phyloP scores from a whole-genome alignment of 2,797 vertebrate genomes.

The Acanthornis magna region DNA sequence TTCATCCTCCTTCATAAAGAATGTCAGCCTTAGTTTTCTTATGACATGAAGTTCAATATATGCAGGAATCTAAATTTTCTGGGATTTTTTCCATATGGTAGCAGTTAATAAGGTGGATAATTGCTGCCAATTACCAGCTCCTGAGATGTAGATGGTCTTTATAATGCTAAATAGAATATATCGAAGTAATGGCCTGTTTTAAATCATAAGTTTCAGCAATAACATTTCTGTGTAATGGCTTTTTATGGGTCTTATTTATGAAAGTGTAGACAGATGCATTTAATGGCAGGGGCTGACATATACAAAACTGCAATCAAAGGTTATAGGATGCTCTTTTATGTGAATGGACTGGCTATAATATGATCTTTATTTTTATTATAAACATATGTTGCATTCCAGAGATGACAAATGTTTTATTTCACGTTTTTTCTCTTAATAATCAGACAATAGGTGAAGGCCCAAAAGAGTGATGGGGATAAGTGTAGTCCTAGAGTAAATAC shows the following conservation, averaged over 20 bases:
- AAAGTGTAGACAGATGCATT: background rate
- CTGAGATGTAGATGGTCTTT: background rate
- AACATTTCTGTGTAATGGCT: background rate
- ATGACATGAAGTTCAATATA: background rate
- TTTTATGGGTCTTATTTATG: background rate
- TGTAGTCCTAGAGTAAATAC: background rate
- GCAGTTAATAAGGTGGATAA: background rate
- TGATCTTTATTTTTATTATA: background rate
- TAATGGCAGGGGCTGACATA: background rate
- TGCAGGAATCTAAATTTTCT: background rate
- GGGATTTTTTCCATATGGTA: accelerated
- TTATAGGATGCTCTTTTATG: background rate
- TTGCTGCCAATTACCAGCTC: background rate
- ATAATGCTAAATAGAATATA: background rate
- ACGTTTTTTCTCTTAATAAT: background rate
- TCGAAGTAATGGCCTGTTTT: background rate
- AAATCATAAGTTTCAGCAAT: background rate
- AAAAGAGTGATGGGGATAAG: background rate
- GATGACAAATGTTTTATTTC: background rate
- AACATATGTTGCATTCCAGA: background rate
- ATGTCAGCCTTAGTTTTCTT: background rate
- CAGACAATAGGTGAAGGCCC: background rate
- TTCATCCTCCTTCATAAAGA: background rate
- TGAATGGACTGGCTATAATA: background rate
- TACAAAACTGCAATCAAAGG: background rate